Base-by-base conservation (phyloP, 2,888 invertebrate genomes). In the Bedellia somnulentella region DNA sequence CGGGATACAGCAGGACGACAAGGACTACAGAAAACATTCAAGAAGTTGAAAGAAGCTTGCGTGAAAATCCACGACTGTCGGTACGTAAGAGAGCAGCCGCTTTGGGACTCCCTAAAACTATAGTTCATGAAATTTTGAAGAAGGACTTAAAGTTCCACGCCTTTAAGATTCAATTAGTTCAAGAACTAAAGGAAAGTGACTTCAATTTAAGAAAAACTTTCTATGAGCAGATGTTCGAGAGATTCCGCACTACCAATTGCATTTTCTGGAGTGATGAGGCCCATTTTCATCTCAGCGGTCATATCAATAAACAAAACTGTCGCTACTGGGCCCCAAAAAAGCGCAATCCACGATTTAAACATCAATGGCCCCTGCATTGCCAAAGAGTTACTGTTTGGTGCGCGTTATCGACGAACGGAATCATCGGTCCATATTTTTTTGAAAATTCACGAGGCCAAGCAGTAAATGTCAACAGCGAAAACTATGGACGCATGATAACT, bases 341-440 rank as follows among this genome's bases (percentile, higher is more conserved):
- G n/a, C n/a, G 12, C n/a, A 35, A 34, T 21, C 36, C 37, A 26
- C 35, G 37, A 29, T 5, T 37, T 31, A 41, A 39, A 34, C 37
- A 42, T 10, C 37, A 40, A 35, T 35, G 35, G 30, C 36, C 34
- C 30, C 32, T 37, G 12, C 39, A 37, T 29, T 32, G 37, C 32
- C 36, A 37, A n/a, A 43, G 30, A 31, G 37, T 40, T 30, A 42
- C 42, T 15, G 39, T 42, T 38, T 40, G 40, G 37, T 37, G 35
- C 11, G 40, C 41, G 9, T 38, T 45, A 30, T 43, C 41, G 28
- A 29, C 33, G 26, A 30, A 30, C 17, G 37, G 30, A 12, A 40
- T 38, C 29, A 36, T 38, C 30, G 36, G 35, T 29, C 31, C 31
- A 10, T 31, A 5, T 39, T 40, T 43, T 37, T 41, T 38, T 25